phyloP scores from a whole-genome alignment of 2,888 invertebrate species.

The Iselma pallidipennis region DNA sequence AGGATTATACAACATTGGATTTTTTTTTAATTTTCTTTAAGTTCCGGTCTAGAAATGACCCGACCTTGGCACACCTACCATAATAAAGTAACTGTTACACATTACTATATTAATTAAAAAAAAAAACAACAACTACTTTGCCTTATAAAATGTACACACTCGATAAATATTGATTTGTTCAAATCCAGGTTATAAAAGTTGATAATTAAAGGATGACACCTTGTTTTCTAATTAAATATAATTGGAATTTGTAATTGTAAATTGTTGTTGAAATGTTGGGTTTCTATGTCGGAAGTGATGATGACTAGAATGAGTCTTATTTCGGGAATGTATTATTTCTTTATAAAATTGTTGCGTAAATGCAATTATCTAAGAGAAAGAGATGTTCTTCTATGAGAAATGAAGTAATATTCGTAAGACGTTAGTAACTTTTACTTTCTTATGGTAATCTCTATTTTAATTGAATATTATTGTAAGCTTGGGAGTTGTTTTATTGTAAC shows the following conservation, averaged over 20 bases:
- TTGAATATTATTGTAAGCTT: not conserved
- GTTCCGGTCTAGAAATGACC: slow-evolving; percentile 6
- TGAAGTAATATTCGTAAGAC: slow-evolving; percentile 13
- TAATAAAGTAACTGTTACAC: too few species aligned
- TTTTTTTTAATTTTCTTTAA: not conserved
- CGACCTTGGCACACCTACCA: slow-evolving; percentile 16
- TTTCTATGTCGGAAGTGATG: too few species aligned
- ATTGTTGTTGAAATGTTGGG: too few species aligned
- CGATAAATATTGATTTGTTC: too few species aligned
- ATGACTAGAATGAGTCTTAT: too few species aligned
- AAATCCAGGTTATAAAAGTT: too few species aligned
- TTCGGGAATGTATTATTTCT: not conserved
- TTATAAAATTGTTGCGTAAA: slow-evolving; percentile 7
- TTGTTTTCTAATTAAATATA: slow-evolving; percentile 14
- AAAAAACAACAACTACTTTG: too few species aligned
- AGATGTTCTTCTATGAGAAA: slow-evolving; percentile 16
- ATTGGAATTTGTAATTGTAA: too few species aligned
- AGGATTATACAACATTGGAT: not conserved
- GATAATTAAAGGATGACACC: slow-evolving; percentile 3
- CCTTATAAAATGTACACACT: too few species aligned
- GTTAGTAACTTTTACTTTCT: slow-evolving; percentile 13
- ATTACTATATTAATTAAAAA: too few species aligned
- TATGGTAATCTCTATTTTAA: too few species aligned
- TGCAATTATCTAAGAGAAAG: slow-evolving; percentile 14
- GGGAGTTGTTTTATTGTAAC: not conserved